A percentile compares a stretch with the other conserved stretches of the same genome.
Conservation (phyloP, 2,113 vertebrate species). For the Euleptes europaea region DNA sequence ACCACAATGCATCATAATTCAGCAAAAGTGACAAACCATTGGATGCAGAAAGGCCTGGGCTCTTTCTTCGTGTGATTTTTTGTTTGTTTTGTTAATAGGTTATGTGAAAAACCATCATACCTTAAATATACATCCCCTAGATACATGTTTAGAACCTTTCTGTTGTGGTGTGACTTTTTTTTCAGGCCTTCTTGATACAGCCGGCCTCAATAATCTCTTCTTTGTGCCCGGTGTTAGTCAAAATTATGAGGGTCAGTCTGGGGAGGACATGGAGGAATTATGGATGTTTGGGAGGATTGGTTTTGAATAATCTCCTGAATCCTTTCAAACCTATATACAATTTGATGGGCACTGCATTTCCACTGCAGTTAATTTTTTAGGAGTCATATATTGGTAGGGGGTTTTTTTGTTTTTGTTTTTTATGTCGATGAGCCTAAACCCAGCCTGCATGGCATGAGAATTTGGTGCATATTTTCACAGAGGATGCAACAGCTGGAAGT, state of each 20-base stretch:
- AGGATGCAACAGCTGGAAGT: no score
- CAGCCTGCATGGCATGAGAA: slow-evolving; percentile 35
- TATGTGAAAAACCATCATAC: no score
- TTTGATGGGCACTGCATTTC: not conserved
- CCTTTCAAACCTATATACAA: slow-evolving; percentile 29
- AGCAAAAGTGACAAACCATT: no score
- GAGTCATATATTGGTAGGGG: slow-evolving; percentile 8
- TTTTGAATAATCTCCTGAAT: not conserved
- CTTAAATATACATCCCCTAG: no score
- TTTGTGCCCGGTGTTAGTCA: not conserved
- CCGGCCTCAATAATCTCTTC: not conserved
- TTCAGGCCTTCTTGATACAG: not conserved
- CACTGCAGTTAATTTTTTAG: not conserved
- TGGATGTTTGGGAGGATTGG: not conserved
- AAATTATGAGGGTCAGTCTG: not conserved
- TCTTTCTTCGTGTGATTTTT: no score
- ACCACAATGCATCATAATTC: no score
- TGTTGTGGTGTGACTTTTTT: not conserved
- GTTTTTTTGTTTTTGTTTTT: not conserved
- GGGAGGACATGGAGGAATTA: not conserved
- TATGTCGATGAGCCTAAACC: not conserved
- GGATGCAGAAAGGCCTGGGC: no score
- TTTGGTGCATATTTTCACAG: not conserved
- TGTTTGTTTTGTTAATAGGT: no score
- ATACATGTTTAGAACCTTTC: not conserved